A percentile compares a stretch with the other conserved stretches of the same genome.
phyloP scores from a whole-genome alignment of 1,140 invertebrate species.

The Meloidogyne exigua region DNA sequence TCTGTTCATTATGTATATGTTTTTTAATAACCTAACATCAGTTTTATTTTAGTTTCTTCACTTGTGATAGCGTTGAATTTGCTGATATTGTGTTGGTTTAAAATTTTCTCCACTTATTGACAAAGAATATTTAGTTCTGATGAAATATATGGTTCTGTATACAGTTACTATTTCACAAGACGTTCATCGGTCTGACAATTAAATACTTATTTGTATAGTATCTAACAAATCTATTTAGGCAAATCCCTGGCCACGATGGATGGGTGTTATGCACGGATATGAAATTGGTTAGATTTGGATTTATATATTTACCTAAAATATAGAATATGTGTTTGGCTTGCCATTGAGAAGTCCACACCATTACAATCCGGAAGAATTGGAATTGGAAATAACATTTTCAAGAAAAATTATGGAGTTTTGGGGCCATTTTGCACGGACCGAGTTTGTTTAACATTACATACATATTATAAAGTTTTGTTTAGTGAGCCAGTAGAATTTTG shows the following conservation, averaged over 20 bases:
- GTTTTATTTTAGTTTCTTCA: constrained; percentile 75
- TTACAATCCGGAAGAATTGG: constrained; percentile 77
- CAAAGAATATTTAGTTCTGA: constrained; percentile 66
- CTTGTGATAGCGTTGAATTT: constrained; percentile 86
- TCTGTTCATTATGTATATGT: no score
- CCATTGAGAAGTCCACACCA: constrained; percentile 77
- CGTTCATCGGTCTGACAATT: constrained; percentile 69
- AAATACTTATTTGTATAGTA: constrained; percentile 23
- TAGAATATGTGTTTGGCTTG: constrained; percentile 81
- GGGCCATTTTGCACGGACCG: constrained; percentile 90
- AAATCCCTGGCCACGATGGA: constrained; percentile 90
- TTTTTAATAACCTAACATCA: no score
- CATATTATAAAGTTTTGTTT: neutral
- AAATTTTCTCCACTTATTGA: neutral
- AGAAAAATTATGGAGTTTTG: constrained; percentile 87
- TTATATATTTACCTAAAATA: neutral
- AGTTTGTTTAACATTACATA: constrained; percentile 68
- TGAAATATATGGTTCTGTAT: constrained; percentile 79
- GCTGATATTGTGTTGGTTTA: constrained; percentile 74
- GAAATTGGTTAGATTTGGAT: constrained; percentile 72
- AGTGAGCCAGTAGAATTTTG: constrained; percentile 55
- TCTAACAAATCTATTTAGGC: constrained; percentile 54
- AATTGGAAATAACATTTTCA: constrained; percentile 79
- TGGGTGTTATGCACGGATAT: constrained; percentile 90
- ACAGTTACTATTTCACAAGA: constrained; percentile 91